Percentiles rank a stretch among this genome's conserved stretches.
Evolutionary conservation across 2,113 vertebrate species (phyloP).

Genomic region (Ictalurus furcatus): DNA sequence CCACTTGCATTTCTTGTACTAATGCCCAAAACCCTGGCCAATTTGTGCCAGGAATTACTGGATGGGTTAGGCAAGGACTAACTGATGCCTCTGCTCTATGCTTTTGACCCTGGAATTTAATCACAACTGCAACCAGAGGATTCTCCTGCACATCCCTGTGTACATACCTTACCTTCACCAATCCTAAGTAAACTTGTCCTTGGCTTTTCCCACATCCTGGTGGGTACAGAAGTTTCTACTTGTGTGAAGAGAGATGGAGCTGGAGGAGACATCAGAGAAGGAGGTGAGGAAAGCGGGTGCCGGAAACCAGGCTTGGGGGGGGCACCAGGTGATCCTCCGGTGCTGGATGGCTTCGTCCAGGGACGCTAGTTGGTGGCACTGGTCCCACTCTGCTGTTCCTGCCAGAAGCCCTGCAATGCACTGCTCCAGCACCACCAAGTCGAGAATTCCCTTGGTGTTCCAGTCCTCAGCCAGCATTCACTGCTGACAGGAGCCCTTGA

Average conservation of each 20-base stretch:
- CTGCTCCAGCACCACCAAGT: too few species aligned
- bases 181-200: neutral
- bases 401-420: too few species aligned
- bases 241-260: neutral
- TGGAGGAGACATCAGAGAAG: neutral
- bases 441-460: too few species aligned
- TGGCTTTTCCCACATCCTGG: neutral
- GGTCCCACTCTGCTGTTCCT: too few species aligned
- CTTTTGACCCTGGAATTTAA: neutral
- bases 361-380: too few species aligned
- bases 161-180: neutral
- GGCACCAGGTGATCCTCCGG: too few species aligned
- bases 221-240: neutral
- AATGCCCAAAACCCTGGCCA: too few species aligned
- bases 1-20: too few species aligned
- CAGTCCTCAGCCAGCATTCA: too few species aligned
- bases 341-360: too few species aligned
- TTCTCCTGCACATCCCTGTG: neutral
- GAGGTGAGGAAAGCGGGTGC: neutral
- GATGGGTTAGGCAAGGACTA: neutral
- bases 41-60: neutral
- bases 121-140: neutral
- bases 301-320: neutral
- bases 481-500: too few species aligned
- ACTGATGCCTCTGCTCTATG: neutral